phyloP scores from a whole-genome alignment of 2,113 vertebrate species.

The Pollimyrus isidori region DNA sequence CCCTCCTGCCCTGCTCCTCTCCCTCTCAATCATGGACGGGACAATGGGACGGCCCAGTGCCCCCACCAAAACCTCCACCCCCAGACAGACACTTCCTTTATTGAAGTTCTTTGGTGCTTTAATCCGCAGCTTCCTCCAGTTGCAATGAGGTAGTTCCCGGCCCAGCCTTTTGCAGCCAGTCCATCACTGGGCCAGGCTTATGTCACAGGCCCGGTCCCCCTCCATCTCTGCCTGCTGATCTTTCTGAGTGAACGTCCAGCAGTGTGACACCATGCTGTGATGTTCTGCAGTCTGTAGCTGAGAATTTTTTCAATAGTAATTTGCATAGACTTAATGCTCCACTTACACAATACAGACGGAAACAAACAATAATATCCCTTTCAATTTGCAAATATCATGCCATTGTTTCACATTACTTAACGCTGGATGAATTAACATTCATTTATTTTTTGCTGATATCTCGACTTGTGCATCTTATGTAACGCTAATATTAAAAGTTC shows the following conservation, averaged over 20 bases:
- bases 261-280: not conserved
- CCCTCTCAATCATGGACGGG: constrained; percentile 66
- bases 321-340: not conserved
- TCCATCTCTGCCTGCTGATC: not conserved
- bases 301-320: not conserved
- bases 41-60: constrained; percentile 53
- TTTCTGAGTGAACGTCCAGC: not conserved
- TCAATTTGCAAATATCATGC: not conserved
- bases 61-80: constrained; percentile 53
- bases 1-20: constrained; percentile 59
- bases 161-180: constrained; percentile 66
- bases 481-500: not conserved
- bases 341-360: not conserved
- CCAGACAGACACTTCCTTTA: constrained; percentile 75
- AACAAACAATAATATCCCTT: not conserved
- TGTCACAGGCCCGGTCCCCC: constrained; percentile 1
- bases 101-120: constrained; percentile 75
- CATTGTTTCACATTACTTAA: not conserved
- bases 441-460: not conserved
- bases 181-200: constrained; percentile 43
- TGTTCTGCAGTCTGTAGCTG: not conserved
- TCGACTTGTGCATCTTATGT: not conserved
- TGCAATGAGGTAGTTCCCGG: constrained; percentile 67
- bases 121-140: constrained; percentile 73
- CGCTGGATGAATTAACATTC: not conserved